phyloP scores from a whole-genome alignment of 2,888 invertebrate species.

The Clostera curtula region DNA sequence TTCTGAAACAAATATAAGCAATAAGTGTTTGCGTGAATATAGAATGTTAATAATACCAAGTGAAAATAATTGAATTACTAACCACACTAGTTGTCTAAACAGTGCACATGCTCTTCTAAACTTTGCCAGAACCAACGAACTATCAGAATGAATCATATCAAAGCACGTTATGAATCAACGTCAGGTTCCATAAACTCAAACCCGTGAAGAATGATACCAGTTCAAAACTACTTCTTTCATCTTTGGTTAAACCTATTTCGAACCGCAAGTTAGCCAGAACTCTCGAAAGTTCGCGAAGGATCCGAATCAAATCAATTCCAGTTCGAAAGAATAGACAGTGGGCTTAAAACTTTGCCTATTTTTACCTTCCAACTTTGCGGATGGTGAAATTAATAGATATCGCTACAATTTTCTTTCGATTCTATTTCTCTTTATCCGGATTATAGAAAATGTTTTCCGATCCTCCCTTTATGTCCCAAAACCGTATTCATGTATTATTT shows the following conservation, averaged over 20 bases:
- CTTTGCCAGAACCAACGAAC: too few species aligned
- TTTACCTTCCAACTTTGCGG: constrained; percentile 28
- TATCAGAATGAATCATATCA: too few species aligned
- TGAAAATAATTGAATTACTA: too few species aligned
- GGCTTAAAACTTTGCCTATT: constrained; percentile 43
- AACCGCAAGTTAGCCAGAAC: constrained; percentile 49
- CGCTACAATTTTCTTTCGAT: constrained; percentile 15
- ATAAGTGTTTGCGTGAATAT: too few species aligned
- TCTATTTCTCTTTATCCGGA: constrained; percentile 8
- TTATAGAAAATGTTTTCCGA: constrained; percentile 13
- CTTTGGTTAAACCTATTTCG: constrained; percentile 57
- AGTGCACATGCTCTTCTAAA: too few species aligned
- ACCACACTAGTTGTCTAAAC: too few species aligned
- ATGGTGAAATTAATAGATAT: constrained; percentile 35
- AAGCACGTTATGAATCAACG: constrained; percentile 52
- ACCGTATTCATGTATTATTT: too few species aligned
- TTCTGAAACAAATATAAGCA: too few species aligned
- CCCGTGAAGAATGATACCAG: constrained; percentile 50
- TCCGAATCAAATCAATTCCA: constrained; percentile 63
- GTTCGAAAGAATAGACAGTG: constrained; percentile 52
- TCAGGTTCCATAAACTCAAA: constrained; percentile 49
- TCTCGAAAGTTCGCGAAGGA: constrained; percentile 46
- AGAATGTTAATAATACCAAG: too few species aligned
- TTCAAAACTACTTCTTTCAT: constrained; percentile 55
- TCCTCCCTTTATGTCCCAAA: not conserved